Conservation (phyloP, 2,888 invertebrate species). For the Sympetrum striolatum region DNA sequence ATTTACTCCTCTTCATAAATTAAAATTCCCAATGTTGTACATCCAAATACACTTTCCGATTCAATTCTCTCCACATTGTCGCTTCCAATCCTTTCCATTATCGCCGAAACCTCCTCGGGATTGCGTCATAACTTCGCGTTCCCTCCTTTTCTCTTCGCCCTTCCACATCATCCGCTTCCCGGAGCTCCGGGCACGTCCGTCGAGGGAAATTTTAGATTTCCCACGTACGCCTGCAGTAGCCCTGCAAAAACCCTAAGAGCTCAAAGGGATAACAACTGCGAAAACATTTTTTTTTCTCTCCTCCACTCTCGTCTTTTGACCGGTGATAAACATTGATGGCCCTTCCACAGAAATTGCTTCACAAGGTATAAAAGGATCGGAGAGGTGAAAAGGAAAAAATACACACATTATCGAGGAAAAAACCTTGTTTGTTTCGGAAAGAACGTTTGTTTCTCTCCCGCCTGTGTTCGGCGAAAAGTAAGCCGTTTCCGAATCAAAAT, state of each 20-base stretch:
- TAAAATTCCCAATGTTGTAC: no score
- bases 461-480: neutral
- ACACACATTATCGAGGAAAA: neutral
- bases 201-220: neutral
- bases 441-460: neutral
- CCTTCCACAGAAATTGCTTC: neutral
- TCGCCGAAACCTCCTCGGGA: no score
- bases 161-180: neutral
- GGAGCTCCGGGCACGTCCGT: neutral
- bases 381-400: neutral
- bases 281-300: neutral
- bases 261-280: neutral
- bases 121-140: neutral
- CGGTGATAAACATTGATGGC: neutral
- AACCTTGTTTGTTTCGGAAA: neutral
- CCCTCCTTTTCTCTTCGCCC: neutral
- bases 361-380: neutral
- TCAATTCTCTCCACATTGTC: neutral
- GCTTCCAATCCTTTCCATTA: neutral
- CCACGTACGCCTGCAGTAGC: neutral
- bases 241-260: neutral
- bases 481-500: neutral
- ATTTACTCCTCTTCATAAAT: no score
- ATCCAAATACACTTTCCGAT: no score
- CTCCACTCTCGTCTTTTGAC: neutral